Conservation (phyloP, 53 echinoderm and acorn worm species). For the Mesocentrotus franciscanus region DNA sequence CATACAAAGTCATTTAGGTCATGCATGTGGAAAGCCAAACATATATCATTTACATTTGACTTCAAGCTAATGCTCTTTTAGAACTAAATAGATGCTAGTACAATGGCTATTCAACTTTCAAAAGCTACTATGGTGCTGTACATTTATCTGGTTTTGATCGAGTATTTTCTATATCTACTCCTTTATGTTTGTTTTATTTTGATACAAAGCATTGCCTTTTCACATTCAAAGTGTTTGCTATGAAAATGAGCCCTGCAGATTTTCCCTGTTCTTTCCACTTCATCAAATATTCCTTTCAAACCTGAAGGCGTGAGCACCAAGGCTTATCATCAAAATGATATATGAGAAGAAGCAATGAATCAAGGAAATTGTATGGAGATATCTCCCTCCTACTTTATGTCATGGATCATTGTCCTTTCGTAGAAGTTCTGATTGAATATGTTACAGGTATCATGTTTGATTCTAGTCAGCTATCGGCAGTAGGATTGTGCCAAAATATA, state of each 20-base stretch:
- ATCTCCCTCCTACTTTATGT: background rate
- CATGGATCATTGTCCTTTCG: slow-evolving; percentile 8
- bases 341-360: slow-evolving; percentile 14
- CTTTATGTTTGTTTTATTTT: background rate
- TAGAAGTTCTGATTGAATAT: slow-evolving; percentile 21
- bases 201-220: no score
- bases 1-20: background rate
- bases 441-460: background rate
- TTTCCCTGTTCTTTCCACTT: background rate
- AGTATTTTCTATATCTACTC: background rate
- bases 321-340: slow-evolving; percentile 14
- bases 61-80: no score
- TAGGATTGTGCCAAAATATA: background rate
- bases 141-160: background rate
- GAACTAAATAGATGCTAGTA: no score
- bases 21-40: no score
- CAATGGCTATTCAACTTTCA: background rate
- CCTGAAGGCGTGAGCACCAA: background rate
- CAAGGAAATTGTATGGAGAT: background rate
- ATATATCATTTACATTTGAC: no score
- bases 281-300: slow-evolving; percentile 22
- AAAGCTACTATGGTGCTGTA: background rate
- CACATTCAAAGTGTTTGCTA: background rate
- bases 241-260: background rate
- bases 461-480: background rate